Conservation (phyloP, 1,140 invertebrate species). For the Lasioglossum albipes region DNA sequence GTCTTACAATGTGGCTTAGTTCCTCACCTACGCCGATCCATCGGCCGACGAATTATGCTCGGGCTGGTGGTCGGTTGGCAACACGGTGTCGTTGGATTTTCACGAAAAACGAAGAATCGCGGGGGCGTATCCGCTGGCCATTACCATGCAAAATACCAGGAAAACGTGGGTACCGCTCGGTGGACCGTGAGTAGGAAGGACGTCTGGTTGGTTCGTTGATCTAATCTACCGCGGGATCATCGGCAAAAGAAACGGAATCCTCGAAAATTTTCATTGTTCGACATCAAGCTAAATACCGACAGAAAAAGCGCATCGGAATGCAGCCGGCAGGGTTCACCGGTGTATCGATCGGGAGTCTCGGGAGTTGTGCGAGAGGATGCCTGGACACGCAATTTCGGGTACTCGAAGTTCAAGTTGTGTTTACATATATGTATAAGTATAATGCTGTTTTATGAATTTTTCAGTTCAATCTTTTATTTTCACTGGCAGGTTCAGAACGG, state of each 20-base stretch:
- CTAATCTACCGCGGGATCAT: neutral
- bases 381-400: too few species aligned
- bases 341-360: conserved; percentile 17
- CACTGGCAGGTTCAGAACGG: too few species aligned
- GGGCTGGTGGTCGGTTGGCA: neutral
- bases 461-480: too few species aligned
- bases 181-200: conserved; percentile 9
- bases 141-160: conserved; percentile 27
- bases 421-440: too few species aligned
- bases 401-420: too few species aligned
- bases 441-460: too few species aligned
- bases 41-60: neutral
- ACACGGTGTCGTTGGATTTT: conserved; percentile 31
- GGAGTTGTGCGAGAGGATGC: conserved; percentile 14
- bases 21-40: conserved; percentile 54
- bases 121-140: conserved; percentile 34
- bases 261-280: neutral
- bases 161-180: neutral
- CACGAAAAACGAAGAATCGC: conserved; percentile 42
- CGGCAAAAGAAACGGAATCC: neutral
- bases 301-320: too few species aligned
- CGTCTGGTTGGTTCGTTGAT: neutral
- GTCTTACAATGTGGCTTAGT: conserved; percentile 68
- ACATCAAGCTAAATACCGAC: too few species aligned
- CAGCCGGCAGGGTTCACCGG: conserved; percentile 26